Percentiles rank a stretch among this genome's conserved stretches.
Conservation (phyloP, 2,797 vertebrate genomes). For the Pteronotus mesoamericanus region DNA sequence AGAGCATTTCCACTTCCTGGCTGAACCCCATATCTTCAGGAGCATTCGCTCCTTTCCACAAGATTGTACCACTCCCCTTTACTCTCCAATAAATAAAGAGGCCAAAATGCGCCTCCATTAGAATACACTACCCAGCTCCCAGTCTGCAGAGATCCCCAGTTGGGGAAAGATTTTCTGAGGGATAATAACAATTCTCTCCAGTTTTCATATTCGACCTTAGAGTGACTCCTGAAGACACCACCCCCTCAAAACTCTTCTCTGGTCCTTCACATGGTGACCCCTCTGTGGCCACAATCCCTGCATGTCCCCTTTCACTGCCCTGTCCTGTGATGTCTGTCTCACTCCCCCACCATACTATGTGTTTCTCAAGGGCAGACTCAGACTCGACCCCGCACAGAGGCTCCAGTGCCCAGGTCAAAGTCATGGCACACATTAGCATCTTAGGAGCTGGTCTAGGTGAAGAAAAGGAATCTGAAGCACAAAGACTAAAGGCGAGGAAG, state of each 20-base stretch:
- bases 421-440: not conserved
- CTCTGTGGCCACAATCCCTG: not conserved
- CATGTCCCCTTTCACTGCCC: not conserved
- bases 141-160: not conserved
- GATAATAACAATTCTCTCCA: not conserved
- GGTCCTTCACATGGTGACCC: not conserved
- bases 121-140: no score
- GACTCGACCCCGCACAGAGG: not conserved
- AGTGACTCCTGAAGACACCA: not conserved
- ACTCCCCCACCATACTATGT: not conserved
- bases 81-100: not conserved
- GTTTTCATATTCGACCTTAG: not conserved
- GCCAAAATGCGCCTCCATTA: not conserved
- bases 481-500: not conserved
- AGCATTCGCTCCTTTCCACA: not conserved
- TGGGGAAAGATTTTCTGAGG: not conserved
- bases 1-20: not conserved
- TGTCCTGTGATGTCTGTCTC: not conserved
- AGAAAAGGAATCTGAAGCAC: not conserved
- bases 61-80: not conserved
- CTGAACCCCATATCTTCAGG: not conserved
- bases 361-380: conserved; percentile 4
- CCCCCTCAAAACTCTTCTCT: not conserved
- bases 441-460: not conserved
- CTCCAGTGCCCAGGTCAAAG: not conserved